phyloP scores from a whole-genome alignment of 1,140 invertebrate genomes.

The Triops cancriformis region DNA sequence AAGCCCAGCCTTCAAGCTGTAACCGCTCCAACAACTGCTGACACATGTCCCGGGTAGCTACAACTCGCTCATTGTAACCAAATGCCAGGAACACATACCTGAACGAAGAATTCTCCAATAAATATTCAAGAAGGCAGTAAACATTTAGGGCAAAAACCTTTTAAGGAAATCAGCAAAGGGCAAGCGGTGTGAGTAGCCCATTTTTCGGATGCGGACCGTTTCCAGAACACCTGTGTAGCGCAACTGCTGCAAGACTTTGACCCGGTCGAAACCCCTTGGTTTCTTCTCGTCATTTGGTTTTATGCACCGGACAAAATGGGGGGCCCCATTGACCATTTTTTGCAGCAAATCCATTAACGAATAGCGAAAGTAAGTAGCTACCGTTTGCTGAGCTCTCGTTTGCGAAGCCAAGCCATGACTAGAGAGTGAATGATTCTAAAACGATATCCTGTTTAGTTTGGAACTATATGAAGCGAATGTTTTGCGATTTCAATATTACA shows the following conservation, averaged over 20 bases:
- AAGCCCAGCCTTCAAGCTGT: slow-evolving; percentile 70
- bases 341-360: slow-evolving; percentile 75
- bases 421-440: slow-evolving; percentile 35
- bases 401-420: slow-evolving; percentile 63
- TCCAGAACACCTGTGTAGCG: slow-evolving; percentile 72
- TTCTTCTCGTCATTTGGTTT: slow-evolving; percentile 68
- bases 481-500: not conserved
- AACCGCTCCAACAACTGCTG: slow-evolving; percentile 58
- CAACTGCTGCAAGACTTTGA: slow-evolving; percentile 65
- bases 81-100: slow-evolving; percentile 74
- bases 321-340: slow-evolving; percentile 46
- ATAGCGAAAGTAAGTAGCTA: slow-evolving; percentile 73
- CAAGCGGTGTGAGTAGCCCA: slow-evolving; percentile 71
- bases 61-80: slow-evolving; percentile 58
- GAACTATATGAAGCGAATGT: not conserved
- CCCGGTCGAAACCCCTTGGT: slow-evolving; percentile 56
- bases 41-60: slow-evolving; percentile 61
- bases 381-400: slow-evolving; percentile 71
- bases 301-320: slow-evolving; percentile 75
- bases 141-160: slow-evolving; percentile 45
- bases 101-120: slow-evolving; percentile 23
- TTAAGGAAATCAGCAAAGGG: slow-evolving; percentile 69
- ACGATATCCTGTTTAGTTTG: not conserved
- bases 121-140: slow-evolving; percentile 10
- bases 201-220: slow-evolving; percentile 68